Conservation (phyloP, 2,113 vertebrate genomes). For the Hippocampus abdominalis region DNA sequence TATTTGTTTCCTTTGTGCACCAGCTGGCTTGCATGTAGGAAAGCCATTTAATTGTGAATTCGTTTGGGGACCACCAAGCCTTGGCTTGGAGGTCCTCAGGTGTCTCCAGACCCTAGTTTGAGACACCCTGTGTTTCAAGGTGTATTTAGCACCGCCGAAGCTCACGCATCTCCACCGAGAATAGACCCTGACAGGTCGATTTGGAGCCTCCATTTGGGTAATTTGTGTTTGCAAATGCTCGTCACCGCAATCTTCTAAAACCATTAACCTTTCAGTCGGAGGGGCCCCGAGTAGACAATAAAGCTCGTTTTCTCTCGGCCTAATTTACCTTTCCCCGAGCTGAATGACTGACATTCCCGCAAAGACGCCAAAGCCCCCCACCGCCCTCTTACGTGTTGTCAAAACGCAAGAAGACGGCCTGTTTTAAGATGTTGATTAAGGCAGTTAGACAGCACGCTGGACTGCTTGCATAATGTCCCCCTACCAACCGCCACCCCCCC, state of each 20-base stretch:
- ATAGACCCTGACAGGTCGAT: neutral
- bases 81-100: too few relatives aligned
- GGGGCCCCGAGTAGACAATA: slow-evolving; percentile 19
- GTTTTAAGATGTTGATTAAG: too few relatives aligned
- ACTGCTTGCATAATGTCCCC: too few relatives aligned
- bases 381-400: too few relatives aligned
- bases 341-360: slow-evolving; percentile 14
- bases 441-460: too few relatives aligned
- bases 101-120: too few relatives aligned
- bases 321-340: slow-evolving; percentile 38
- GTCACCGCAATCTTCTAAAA: slow-evolving; percentile 47
- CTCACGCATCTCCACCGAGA: slow-evolving; percentile 31
- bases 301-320: slow-evolving; percentile 31
- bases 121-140: slow-evolving; percentile 5
- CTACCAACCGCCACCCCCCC: too few relatives aligned
- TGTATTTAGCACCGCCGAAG: slow-evolving; percentile 17
- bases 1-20: too few relatives aligned
- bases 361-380: neutral
- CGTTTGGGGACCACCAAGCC: too few relatives aligned
- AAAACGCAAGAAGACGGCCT: too few relatives aligned
- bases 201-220: slow-evolving; percentile 40
- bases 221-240: slow-evolving; percentile 41
- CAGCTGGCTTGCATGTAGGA: too few relatives aligned
- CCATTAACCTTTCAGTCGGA: slow-evolving; percentile 53
- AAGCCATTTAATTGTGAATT: too few relatives aligned